Evolutionary conservation across 2,113 vertebrate species (phyloP), one percentile per base, ranked within the genome.

Genomic region (Bubo bubo): DNA sequence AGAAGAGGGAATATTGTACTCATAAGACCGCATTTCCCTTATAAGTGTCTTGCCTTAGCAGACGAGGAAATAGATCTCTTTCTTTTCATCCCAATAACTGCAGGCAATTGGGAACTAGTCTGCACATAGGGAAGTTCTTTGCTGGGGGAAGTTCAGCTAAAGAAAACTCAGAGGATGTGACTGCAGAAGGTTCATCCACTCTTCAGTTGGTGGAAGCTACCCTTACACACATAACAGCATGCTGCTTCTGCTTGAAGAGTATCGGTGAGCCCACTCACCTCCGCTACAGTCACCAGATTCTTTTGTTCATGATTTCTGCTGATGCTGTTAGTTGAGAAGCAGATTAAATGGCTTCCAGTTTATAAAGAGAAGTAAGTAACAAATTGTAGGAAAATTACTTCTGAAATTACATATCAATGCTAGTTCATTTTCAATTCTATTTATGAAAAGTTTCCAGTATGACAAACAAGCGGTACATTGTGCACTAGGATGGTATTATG

Each of bases 361-460:
- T 77, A 68, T 49, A 59, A 89, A 60, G 60, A 86, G 59, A 74
- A 81, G 18, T 27, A 90, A 88, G 32, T 41, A 75, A 32, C 19
- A 80, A 71, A 89, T 23, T 58, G 56, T 62, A 67, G 52, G 62
- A 86, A 91, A 86, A 94, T 88, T 9, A 72, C 76, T 68, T 75
- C 49, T 73, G 35, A 79, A 95, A 91, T 97, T 62, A 55, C 49
- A 13, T 58, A 63, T 52, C 35, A 22, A 39, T 77, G 72, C 55
- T 71, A 53, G 77, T 82, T 91, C 32, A 86, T 95, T 95, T 94
- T 75, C 79, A 74, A 39, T 62, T 80, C 79, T 80, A 49, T 87
- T 92, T 73, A 64, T 41, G n/a, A 27, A 18, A 90, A 94, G 19
- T 82, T 92, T 91, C 73, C 59, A 62, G 72, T 74, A 39, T 28